Base-by-base conservation (phyloP, 2,113 vertebrate genomes). In the Corythaixoides concolor region DNA sequence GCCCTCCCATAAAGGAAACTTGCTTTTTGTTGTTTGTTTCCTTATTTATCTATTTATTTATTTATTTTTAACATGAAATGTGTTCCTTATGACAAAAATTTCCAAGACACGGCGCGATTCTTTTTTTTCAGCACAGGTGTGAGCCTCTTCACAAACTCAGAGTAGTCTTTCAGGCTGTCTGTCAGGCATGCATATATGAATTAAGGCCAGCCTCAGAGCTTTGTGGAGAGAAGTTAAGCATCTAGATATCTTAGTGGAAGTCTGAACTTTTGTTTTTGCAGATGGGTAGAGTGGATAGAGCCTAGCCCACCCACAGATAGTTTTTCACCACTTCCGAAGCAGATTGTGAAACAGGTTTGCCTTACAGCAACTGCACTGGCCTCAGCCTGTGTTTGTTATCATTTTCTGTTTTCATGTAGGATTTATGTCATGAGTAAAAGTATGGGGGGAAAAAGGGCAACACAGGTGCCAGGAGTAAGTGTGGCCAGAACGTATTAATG, bases 401-500 rank as follows among this genome's bases (percentile, higher is more conserved):
- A 5, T 77, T 43, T 56, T 30, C 7, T 23, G 2, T n/a, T 43
- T 69, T 52, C 27, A 32, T 20, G 8, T 8, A 28, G 22, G 9
- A 12, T 70, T 81, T 91, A 5, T 74, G 10, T 32, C 13, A 33
- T 37, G 26, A 47, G 8, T 85, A 41, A 15, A 82, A 60, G 7
- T 15, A 8, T 13, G 4, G 17, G 4, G 4, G 20, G 19, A 1
- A 50, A 79, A 58, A 20, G 5, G 18, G 1, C 12, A 43, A 21
- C 53, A 9, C 8, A 2, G 14, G 2, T 59, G 6, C 28, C 39
- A 79, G 66, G 3, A 73, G 8, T 8, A 37, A 76, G 5, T 6
- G 16, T 55, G n/a, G 18, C 4, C 33, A 47, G 32, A 72, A 45
- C 2, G 4, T 18, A 56, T 6, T 13, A 5, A 10, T 37, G 32